phyloP scores from a whole-genome alignment of 2,888 invertebrate genomes.

The Beris chalybata region DNA sequence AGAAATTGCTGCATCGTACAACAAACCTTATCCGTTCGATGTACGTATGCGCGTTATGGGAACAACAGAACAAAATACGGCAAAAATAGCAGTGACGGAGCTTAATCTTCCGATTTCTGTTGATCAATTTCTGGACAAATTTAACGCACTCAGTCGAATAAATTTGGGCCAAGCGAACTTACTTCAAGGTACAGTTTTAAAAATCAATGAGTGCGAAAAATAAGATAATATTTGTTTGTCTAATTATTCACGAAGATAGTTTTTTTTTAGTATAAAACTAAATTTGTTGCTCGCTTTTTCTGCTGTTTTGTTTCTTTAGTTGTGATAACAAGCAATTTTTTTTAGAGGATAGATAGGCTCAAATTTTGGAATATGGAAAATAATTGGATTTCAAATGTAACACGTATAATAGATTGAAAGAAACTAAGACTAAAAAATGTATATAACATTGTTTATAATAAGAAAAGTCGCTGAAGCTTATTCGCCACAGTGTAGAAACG shows the following conservation, averaged over 20 bases:
- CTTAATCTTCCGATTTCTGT: slow-evolving; percentile 69
- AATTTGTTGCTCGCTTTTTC: slow-evolving; percentile 13
- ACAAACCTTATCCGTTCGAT: slow-evolving; percentile 77
- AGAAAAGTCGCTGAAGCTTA: too few species aligned
- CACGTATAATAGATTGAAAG: too few species aligned
- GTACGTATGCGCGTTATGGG: slow-evolving; percentile 77
- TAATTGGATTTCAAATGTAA: background rate
- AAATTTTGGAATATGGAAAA: background rate
- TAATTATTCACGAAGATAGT: background rate
- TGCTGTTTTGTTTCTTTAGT: slow-evolving; percentile 25
- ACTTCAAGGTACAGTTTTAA: slow-evolving; percentile 65
- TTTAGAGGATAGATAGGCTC: slow-evolving; percentile 18
- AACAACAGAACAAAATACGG: slow-evolving; percentile 69
- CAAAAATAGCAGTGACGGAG: slow-evolving; percentile 68
- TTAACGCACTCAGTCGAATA: slow-evolving; percentile 62
- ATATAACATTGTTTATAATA: too few species aligned
- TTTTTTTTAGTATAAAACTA: background rate
- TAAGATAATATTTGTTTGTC: slow-evolving; percentile 28
- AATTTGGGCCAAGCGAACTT: slow-evolving; percentile 65
- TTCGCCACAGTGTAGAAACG: too few species aligned
- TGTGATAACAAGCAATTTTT: slow-evolving; percentile 17
- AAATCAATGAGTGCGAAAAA: too few species aligned
- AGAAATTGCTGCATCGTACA: slow-evolving; percentile 70
- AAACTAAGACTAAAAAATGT: too few species aligned
- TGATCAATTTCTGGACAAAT: slow-evolving; percentile 66